Percentiles rank a stretch among this genome's conserved stretches.
Conservation (phyloP, 2,888 invertebrate genomes). For the Sesia apiformis region DNA sequence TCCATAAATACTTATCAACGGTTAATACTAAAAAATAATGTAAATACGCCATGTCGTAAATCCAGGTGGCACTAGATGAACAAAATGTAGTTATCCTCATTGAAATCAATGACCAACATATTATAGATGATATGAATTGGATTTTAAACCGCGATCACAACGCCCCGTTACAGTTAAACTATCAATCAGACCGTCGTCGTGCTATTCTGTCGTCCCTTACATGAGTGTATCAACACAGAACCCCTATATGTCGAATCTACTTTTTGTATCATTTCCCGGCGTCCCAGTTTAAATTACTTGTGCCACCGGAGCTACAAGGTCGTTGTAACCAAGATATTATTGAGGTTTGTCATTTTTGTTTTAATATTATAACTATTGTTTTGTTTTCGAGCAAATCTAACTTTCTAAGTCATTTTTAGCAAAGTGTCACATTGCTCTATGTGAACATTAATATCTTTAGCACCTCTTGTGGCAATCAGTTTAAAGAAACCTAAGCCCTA, state of each 20-base stretch:
- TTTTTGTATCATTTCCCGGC: conserved; percentile 61
- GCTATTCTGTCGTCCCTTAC: conserved; percentile 39
- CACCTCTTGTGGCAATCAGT: not conserved
- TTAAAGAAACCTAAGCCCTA: conserved; percentile 7
- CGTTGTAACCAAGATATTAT: conserved; percentile 11
- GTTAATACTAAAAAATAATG: not conserved
- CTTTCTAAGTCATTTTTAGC: no score
- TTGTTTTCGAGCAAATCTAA: no score
- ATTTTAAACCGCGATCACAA: conserved; percentile 13
- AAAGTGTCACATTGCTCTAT: no score
- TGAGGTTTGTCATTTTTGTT: no score
- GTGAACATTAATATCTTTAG: no score
- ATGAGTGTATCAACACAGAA: conserved; percentile 19
- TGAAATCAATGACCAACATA: not conserved
- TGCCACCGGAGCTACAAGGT: conserved; percentile 49
- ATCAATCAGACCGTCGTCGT: conserved; percentile 49
- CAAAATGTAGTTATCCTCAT: not conserved
- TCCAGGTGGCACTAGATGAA: not conserved
- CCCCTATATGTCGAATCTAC: conserved; percentile 48
- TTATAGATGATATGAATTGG: not conserved
- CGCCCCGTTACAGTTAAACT: conserved; percentile 52
- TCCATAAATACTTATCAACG: not conserved
- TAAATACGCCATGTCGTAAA: not conserved
- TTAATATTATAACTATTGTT: no score
- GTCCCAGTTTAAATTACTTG: conserved; percentile 42